phyloP scores from a whole-genome alignment of 92 coral and sea anemone species.

The Phymanthus crucifer region DNA sequence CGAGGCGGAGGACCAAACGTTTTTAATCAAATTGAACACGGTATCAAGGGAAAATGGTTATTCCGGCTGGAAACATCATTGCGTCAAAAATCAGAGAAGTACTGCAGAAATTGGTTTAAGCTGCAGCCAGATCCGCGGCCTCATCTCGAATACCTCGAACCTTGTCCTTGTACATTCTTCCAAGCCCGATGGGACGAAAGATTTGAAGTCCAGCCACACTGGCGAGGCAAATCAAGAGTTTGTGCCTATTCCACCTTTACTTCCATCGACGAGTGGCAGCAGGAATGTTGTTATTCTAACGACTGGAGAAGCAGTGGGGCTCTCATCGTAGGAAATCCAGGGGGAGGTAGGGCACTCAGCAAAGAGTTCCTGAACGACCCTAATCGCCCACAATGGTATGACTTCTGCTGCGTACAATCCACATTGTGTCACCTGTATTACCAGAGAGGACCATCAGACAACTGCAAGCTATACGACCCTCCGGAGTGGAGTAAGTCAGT shows the following conservation, averaged over 20 bases:
- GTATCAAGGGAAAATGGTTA: slow-evolving; percentile 30
- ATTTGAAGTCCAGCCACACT: background rate
- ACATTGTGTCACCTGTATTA: slow-evolving; percentile 22
- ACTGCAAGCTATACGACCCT: slow-evolving; percentile 21
- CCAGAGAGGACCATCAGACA: slow-evolving; percentile 37
- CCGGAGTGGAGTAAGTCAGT: slow-evolving; percentile 42
- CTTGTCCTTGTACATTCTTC: slow-evolving; percentile 44
- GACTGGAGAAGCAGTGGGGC: slow-evolving; percentile 21
- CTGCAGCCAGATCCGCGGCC: slow-evolving; percentile 36
- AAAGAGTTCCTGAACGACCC: background rate
- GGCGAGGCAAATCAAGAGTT: background rate
- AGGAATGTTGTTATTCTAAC: slow-evolving; percentile 37
- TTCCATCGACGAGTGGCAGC: slow-evolving; percentile 24
- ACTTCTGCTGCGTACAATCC: slow-evolving; percentile 27
- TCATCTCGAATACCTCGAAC: slow-evolving; percentile 31
- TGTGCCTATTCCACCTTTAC: slow-evolving; percentile 32
- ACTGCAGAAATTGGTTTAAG: slow-evolving; percentile 38
- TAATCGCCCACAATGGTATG: background rate
- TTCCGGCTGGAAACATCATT: slow-evolving; percentile 29
- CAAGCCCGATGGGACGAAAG: slow-evolving; percentile 43
- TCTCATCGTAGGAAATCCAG: slow-evolving; percentile 36
- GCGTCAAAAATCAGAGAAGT: background rate
- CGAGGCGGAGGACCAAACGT: background rate
- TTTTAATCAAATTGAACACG: background rate
- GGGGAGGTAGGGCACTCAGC: slow-evolving; percentile 35